phyloP scores from a whole-genome alignment of 2,113 vertebrate species.

The Notechis scutatus region DNA sequence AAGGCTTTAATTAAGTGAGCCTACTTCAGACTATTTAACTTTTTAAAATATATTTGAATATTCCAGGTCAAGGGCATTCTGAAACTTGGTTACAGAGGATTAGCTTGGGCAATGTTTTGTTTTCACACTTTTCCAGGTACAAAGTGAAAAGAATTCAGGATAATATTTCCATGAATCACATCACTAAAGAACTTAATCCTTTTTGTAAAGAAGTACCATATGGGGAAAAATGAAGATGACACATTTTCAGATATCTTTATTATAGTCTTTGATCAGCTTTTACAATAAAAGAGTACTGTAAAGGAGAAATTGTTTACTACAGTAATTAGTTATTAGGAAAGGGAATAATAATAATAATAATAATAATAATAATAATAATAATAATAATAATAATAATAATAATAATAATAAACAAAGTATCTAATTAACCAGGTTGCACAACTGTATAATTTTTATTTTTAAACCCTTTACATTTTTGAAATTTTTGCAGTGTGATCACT shows the following conservation, averaged over 20 bases:
- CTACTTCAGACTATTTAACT: conserved; percentile 8
- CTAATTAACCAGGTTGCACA: no score
- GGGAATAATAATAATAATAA: no score
- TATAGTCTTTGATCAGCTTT: background rate
- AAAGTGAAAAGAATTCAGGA: conserved; percentile 8
- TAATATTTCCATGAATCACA: conserved; percentile 37
- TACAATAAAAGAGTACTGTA: background rate
- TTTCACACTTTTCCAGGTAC: conserved; percentile 33
- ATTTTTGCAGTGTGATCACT: no score
- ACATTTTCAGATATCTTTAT: background rate
- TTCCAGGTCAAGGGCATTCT: conserved; percentile 28
- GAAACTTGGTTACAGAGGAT: conserved; percentile 35
- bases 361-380: no score
- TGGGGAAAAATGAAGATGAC: background rate
- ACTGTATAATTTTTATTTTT: no score
- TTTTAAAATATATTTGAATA: conserved; percentile 30
- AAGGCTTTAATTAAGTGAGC: conserved; percentile 9
- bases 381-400: no score
- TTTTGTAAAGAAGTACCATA: conserved; percentile 29
- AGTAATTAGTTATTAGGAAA: background rate
- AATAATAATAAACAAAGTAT: no score
- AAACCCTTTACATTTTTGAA: no score
- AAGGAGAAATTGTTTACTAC: background rate
- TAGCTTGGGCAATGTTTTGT: background rate
- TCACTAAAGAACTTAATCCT: background rate